phyloP scores from a whole-genome alignment of 2,113 vertebrate genomes.

The Catharus minimus region DNA sequence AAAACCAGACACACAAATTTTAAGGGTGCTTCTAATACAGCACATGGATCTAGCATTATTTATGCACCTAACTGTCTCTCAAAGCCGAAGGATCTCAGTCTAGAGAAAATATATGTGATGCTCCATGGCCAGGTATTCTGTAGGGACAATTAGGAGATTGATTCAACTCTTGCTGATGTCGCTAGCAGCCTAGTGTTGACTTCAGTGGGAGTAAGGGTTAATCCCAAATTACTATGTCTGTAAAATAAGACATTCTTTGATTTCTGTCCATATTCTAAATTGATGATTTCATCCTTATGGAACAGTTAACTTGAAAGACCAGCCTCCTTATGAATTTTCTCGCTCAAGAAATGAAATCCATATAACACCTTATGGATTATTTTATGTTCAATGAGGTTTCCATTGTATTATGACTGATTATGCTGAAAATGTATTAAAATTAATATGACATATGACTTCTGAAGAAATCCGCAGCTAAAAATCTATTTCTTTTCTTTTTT shows the following conservation, averaged over 20 bases:
- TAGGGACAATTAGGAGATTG: not conserved
- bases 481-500: not conserved
- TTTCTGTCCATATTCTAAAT: not conserved
- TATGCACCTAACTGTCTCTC: not conserved
- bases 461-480: not conserved
- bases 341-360: not conserved
- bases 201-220: not conserved
- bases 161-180: not conserved
- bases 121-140: not conserved
- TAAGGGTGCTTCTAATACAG: not conserved
- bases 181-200: not conserved
- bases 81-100: not conserved
- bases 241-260: slow-evolving; percentile 3
- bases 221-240: not conserved
- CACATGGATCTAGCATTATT: not conserved
- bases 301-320: not conserved
- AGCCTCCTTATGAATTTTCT: not conserved
- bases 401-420: slow-evolving; percentile 32
- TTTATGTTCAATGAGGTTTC: slow-evolving; percentile 32
- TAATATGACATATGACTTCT: slow-evolving; percentile 10
- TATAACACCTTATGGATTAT: not conserved
- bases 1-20: not conserved
- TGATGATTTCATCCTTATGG: slow-evolving; percentile 9
- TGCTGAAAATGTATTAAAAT: slow-evolving; percentile 15
- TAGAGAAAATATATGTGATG: not conserved